Evolutionary conservation across 2,888 invertebrate species (phyloP).

Genomic region (Dorcus parallelipipedus): DNA sequence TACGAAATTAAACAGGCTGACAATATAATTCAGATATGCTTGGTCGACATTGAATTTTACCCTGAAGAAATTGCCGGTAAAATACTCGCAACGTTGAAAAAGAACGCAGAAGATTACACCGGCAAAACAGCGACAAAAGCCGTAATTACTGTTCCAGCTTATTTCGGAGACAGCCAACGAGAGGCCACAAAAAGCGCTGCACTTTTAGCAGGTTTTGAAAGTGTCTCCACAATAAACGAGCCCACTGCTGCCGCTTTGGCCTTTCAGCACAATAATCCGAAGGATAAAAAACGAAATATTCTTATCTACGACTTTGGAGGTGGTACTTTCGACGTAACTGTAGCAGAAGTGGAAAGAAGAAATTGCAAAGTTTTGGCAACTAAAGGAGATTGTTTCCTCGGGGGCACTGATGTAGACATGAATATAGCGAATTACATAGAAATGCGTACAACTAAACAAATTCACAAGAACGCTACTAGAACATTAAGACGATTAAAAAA

Average conservation of each 20-base stretch:
- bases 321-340: constrained; percentile 33
- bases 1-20: too few species aligned
- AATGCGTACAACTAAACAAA: constrained; percentile 17
- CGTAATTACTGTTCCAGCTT: constrained; percentile 34
- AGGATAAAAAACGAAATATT: constrained; percentile 18
- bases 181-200: constrained; percentile 32
- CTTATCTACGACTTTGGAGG: constrained; percentile 33
- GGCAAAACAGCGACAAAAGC: constrained; percentile 22
- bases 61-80: constrained; percentile 27
- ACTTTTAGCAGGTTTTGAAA: constrained; percentile 26
- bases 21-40: too few species aligned
- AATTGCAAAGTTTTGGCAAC: constrained; percentile 24
- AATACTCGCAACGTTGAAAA: constrained; percentile 24
- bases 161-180: constrained; percentile 31
- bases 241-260: constrained; percentile 32
- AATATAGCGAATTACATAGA: constrained; percentile 21
- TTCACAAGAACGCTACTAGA: constrained; percentile 13
- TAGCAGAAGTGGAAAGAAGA: constrained; percentile 18
- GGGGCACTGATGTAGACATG: constrained; percentile 32
- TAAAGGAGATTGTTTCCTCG: constrained; percentile 31
- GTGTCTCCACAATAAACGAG: constrained; percentile 27
- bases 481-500: constrained; percentile 18
- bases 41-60: too few species aligned
- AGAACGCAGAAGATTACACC: constrained; percentile 19
- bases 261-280: constrained; percentile 20